A percentile compares a stretch with the other conserved stretches of the same genome.
These are phyloP conservation scores for Drosophila ohnishii DNA, from an alignment of 1,140 invertebrate genomes.

Conservation along the genomic window DNA sequence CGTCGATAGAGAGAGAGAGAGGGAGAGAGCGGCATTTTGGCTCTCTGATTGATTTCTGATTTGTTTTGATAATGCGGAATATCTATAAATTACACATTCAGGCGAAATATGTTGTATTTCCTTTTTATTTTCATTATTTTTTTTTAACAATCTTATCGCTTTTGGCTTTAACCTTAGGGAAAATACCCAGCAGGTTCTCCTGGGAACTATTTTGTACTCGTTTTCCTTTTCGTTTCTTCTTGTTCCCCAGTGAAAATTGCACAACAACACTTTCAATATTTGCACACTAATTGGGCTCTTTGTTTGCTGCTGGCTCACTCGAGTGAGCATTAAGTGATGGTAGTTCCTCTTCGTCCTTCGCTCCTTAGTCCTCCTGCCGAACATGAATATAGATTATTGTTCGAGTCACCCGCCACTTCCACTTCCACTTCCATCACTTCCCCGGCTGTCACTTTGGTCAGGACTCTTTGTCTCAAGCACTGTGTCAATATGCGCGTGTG, in stretches of 20 bases:
- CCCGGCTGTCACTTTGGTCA: slow-evolving; percentile 34
- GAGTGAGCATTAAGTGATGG: slow-evolving; percentile 58
- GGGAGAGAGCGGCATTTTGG: background rate
- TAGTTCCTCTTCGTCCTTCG: slow-evolving; percentile 23
- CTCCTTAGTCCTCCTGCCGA: slow-evolving; percentile 22
- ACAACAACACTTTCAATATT: slow-evolving; percentile 76
- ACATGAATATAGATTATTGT: slow-evolving; percentile 79
- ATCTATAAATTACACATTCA: slow-evolving; percentile 24
- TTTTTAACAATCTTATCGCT: slow-evolving; percentile 41
- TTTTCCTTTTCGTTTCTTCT: slow-evolving; percentile 12
- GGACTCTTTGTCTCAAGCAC: slow-evolving; percentile 68
- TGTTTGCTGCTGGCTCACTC: slow-evolving; percentile 49
- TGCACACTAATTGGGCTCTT: slow-evolving; percentile 77
- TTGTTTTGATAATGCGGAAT: slow-evolving; percentile 34
- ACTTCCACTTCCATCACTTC: background rate
- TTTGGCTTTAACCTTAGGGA: background rate
- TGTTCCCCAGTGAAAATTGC: slow-evolving; percentile 27
- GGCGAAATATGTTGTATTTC: background rate
- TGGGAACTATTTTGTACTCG: slow-evolving; percentile 21
- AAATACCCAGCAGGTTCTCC: slow-evolving; percentile 5
- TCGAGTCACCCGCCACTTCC: slow-evolving; percentile 21
- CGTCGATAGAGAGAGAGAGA: too few relatives aligned
- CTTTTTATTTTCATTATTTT: background rate
- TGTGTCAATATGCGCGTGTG: slow-evolving; percentile 72
- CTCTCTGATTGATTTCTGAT: slow-evolving; percentile 38